Base-by-base conservation (phyloP, 2,888 invertebrate genomes). In the Hypena proboscidalis region DNA sequence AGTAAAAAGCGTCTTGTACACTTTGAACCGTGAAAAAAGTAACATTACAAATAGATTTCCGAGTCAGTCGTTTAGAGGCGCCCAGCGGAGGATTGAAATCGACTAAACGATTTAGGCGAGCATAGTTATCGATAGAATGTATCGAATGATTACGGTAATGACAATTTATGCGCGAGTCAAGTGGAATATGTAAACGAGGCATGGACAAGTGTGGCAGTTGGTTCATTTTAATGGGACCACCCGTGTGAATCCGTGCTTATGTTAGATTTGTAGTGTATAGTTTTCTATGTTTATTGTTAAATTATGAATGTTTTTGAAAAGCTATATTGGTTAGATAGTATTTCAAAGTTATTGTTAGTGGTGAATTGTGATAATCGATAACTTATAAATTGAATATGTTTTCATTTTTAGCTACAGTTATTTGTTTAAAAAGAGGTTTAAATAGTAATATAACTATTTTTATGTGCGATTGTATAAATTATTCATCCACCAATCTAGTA, bases 141-240 rank as follows among this genome's bases (percentile, higher is more conserved):
- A 82, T 82, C 85, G 78, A 71, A 80, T 84, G 83, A 87, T 87
- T 86, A 81, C 78, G 67, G 79, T 86, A 85, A 88, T 85, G 86
- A 84, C 85, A 87, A 89, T 89, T 89, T 89, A 89, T 86, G 83
- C 76, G 80, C 58, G 68, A 77, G 75, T 74, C 59, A 63, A 75
- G 75, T 80, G 74, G 83, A 68, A 85, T 84, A 87, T 86, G 85
- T 86, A 86, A 87, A 85, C 80, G 81, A 85, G 53, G 67, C 70
- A 58, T 70, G 70, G 76, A 78, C 78, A 79, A 77, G 77, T 78
- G 69, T 77, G 68, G 71, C 72, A 70, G 70, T 77, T 71, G 65
- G 66, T 67, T 67, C 70, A 59, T 61, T 60, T 62, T 81, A 81
- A 80, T 79, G 65, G 82, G 87, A 84, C 88, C 87, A 87, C 87